A percentile compares a stretch with the other conserved stretches of the same genome.
These are phyloP conservation scores for Scaptomyza polygonia DNA, from an alignment of 2,888 invertebrate genomes.

Conservation along the genomic window DNA sequence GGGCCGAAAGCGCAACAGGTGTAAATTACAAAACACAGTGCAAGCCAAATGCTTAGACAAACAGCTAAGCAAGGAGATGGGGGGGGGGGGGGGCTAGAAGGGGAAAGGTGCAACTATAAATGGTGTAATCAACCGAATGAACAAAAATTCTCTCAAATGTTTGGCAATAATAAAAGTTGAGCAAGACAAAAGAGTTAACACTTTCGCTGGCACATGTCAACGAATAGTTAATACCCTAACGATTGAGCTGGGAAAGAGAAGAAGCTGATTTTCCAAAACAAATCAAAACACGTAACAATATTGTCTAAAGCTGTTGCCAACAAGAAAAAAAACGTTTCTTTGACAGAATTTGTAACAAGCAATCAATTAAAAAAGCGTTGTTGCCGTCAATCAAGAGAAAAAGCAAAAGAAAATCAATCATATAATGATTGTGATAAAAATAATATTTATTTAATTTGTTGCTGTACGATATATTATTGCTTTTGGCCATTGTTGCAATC, in stretches of 20 bases:
- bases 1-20: conserved; percentile 69
- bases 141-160: conserved; percentile 47
- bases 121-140: conserved; percentile 63
- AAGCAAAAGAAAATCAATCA: conserved; percentile 25
- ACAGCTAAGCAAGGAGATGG: not conserved
- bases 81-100: not conserved
- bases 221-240: conserved; percentile 9
- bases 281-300: too few relatives aligned
- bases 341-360: conserved; percentile 7
- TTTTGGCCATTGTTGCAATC: conserved; percentile 53
- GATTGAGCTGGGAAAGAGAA: not conserved
- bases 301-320: too few relatives aligned
- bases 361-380: conserved; percentile 38
- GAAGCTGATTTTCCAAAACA: too few relatives aligned
- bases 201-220: not conserved
- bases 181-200: conserved; percentile 8
- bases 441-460: conserved; percentile 23
- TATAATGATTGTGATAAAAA: conserved; percentile 23
- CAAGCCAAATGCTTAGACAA: conserved; percentile 22
- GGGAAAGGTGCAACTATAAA: conserved; percentile 57
- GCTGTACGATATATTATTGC: conserved; percentile 9
- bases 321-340: too few relatives aligned
- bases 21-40: conserved; percentile 62
- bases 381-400: conserved; percentile 2
- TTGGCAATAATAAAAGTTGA: conserved; percentile 21